Conservation (phyloP, 2,113 vertebrate species). For the Hippopotamus amphibius region DNA sequence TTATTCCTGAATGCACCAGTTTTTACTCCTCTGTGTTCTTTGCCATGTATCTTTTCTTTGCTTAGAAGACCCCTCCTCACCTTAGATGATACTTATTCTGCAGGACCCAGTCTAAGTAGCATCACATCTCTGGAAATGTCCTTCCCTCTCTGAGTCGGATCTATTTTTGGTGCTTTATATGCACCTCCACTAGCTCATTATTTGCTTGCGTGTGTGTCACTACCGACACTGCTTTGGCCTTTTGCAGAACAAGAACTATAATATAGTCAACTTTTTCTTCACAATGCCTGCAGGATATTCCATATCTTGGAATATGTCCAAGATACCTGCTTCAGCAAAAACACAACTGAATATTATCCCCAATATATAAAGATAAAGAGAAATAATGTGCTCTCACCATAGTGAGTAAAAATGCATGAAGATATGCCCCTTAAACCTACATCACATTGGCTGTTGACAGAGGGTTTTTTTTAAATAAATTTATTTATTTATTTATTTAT, state of each 20-base stretch:
- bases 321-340: constrained; percentile 35
- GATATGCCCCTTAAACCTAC: not conserved
- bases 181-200: not conserved
- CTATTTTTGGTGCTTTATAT: not conserved
- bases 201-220: not conserved
- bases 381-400: not conserved
- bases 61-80: not conserved
- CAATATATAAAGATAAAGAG: not conserved
- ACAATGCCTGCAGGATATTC: not conserved
- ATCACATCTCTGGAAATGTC: not conserved
- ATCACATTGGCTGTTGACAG: not conserved
- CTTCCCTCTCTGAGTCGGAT: not conserved
- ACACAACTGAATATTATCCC: not conserved
- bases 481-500: no score
- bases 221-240: not conserved
- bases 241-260: constrained; percentile 7
- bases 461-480: not conserved
- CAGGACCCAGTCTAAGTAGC: not conserved
- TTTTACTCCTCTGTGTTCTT: not conserved
- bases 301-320: constrained; percentile 35
- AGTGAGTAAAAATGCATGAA: not conserved
- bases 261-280: constrained; percentile 34
- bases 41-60: not conserved
- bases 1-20: not conserved
- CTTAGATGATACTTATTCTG: not conserved